Base-by-base conservation (phyloP, 1,140 invertebrate species). In the Wiebesia pumilae region DNA sequence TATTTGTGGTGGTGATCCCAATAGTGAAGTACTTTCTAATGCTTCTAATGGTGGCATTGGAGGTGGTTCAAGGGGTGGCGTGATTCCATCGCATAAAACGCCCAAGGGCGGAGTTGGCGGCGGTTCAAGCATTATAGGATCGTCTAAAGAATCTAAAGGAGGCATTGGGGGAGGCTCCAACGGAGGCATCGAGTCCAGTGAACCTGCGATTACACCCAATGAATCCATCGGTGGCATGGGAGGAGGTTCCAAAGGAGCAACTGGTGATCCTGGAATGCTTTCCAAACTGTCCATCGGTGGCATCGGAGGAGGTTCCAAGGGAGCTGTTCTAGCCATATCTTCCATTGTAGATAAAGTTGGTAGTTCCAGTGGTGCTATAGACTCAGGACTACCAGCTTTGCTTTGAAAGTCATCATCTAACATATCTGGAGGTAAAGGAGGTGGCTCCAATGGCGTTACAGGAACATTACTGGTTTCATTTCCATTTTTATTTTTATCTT, bases 371-470 rank as follows among this genome's bases (percentile, higher is more conserved):
- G 80, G 83, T 54, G 58, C 54, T 40, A 43, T 19, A 14, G 54
- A 47, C 2, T 67, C 62, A 0, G 82, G 82, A 40, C 77, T 84
- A 21, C 69, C 82, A 12, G 77, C 82, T 87, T 84, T 84, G 35
- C 81, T 87, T 2, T 40, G 75, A 0, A 77, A 0, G 27, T 91
- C 89, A 35, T 93, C 90, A 2, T 92, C 91, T 0, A 89, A 90
- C 3, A 92, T 91, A 24, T 83, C 79, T 0, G 90, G 90, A 27
- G 91, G 91, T 24, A 89, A 16, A 35, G 89, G 88, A 12, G 88
- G 88, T 27, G 88, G 88, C 19, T 88, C 71, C 1, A 86, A 21
- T 3, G 71, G 58, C 10, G 58, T 47, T 3, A 40, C n/a, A n/a
- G n/a, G n/a, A n/a, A n/a, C n/a, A 30, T 62, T 27, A 62, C 4